A percentile compares a stretch with the other conserved stretches of the same genome.
Evolutionary conservation across 2,888 invertebrate genomes (phyloP).

Genomic region (Pheosia gnoma): DNA sequence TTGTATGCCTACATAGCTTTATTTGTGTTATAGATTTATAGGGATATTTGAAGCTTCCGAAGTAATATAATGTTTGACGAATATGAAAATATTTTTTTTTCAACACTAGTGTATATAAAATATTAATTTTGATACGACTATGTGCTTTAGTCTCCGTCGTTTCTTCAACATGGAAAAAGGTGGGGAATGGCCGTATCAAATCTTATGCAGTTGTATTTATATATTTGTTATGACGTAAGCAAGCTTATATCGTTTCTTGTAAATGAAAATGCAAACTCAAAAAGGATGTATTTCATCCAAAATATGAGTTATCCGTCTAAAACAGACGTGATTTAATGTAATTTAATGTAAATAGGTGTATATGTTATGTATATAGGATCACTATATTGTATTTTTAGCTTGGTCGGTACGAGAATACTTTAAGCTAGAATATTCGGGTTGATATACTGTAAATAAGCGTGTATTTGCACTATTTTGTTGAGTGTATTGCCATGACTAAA

Average conservation of each 20-base stretch:
- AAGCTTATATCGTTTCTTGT: too few relatives aligned
- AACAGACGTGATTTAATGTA: background rate
- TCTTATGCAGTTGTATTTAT: too few relatives aligned
- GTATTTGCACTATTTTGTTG: constrained; percentile 13
- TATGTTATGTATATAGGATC: background rate
- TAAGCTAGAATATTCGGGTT: constrained; percentile 1
- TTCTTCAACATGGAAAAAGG: background rate
- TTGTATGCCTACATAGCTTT: constrained; percentile 17
- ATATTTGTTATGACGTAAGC: too few relatives aligned
- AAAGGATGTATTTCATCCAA: too few relatives aligned
- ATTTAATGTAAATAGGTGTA: background rate
- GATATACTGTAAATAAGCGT: constrained; percentile 2
- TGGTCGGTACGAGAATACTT: background rate
- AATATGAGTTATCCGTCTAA: background rate
- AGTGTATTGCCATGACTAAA: constrained; percentile 2
- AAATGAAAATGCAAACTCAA: too few relatives aligned
- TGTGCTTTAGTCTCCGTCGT: background rate
- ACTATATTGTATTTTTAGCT: background rate
- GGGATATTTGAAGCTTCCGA: background rate
- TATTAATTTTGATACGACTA: background rate
- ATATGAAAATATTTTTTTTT: background rate
- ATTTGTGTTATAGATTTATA: constrained; percentile 12
- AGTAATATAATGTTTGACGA: background rate
- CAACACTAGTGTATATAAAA: background rate
- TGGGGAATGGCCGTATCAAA: background rate